Base-by-base conservation (phyloP, 2,888 invertebrate species). In the Anarsia innoxiella region DNA sequence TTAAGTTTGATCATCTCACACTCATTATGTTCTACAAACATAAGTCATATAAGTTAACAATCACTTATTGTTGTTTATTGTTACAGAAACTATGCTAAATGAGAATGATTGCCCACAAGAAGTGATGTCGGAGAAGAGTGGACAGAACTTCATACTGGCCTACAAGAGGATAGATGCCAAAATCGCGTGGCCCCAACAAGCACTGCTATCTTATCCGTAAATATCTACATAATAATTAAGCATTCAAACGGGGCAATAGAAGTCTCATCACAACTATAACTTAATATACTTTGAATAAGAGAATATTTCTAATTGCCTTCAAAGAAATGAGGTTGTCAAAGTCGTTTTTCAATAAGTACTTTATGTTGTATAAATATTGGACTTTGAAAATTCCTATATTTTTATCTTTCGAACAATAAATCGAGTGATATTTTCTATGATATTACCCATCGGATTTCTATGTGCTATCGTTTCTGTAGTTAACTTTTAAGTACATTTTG, bases 161-260 rank as follows among this genome's bases (percentile, higher is more conserved):
- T 98, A 95, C 85, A 97, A 97, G 79, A 88, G 97, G 45, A 94
- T 94, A 70, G 97, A 97, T 66, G 97, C 97, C 15, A 97, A 97
- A 83, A 97, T 98, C 53, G 97, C 97, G 40, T 98, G 97, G 97
- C 97, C 97, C 38, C 88, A 89, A 48, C 88, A 88, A 47, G 84
- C 85, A 0, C 41, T 86, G 29, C 59, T 69, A 9, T 86, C 86
- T 19, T 84, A 80, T 47, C 84, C 85, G 8, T 35, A 19, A 27
- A 16, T 15, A 13, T 3, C 12, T 25, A 28, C 3, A 6, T 28
- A 16, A n/a, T 23, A 12, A 19, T 4, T 19, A 32, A 2, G n/a
- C n/a, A n/a, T 11, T 6, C 19, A 12, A 26, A 11, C 9, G 25
- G 12, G 15, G 19, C 37, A n/a, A 31, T 8, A 23, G 36, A 41